Conservation (phyloP, 2,888 invertebrate species). For the Orthonevra nobilis region DNA sequence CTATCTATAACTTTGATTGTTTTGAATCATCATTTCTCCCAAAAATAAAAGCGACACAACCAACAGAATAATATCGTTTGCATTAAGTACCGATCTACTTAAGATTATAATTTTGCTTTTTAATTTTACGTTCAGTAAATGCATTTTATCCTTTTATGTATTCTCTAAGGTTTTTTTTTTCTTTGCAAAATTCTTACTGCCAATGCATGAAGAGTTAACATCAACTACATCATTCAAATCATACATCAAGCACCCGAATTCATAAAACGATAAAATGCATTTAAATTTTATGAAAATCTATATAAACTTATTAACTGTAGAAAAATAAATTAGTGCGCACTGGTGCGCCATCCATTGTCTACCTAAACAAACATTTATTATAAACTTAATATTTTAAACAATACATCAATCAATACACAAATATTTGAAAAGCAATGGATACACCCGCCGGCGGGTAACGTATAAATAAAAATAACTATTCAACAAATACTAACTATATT, state of each 20-base stretch:
- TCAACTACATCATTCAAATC: conserved; percentile 13
- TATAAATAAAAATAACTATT: conserved; percentile 33
- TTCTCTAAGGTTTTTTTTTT: conserved; percentile 8
- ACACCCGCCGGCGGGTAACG: conserved; percentile 71
- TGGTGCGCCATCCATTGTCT: conserved; percentile 64
- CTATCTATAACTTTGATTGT: no score
- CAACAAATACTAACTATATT: conserved; percentile 21
- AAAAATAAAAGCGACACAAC: not conserved
- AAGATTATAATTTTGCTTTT: conserved; percentile 12
- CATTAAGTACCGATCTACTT: conserved; percentile 58
- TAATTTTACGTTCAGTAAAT: conserved; percentile 25
- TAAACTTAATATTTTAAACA: conserved; percentile 11
- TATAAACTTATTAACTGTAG: conserved; percentile 43
- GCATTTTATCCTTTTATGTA: conserved; percentile 59
- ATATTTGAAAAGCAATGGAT: conserved; percentile 42
- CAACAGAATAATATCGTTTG: conserved; percentile 19
- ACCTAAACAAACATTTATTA: conserved; percentile 14
- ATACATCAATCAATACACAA: conserved; percentile 30
- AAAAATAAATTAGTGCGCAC: conserved; percentile 51
- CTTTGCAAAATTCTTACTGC: conserved; percentile 55
- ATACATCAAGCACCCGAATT: conserved; percentile 28
- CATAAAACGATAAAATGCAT: conserved; percentile 58
- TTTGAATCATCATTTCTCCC: no score
- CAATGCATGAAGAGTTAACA: conserved; percentile 39
- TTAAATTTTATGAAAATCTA: conserved; percentile 15